Percentiles rank a stretch among this genome's conserved stretches.
These are phyloP conservation scores for Platycercus adscitus DNA, from an alignment of 2,113 vertebrate species.

Conservation along the genomic window DNA sequence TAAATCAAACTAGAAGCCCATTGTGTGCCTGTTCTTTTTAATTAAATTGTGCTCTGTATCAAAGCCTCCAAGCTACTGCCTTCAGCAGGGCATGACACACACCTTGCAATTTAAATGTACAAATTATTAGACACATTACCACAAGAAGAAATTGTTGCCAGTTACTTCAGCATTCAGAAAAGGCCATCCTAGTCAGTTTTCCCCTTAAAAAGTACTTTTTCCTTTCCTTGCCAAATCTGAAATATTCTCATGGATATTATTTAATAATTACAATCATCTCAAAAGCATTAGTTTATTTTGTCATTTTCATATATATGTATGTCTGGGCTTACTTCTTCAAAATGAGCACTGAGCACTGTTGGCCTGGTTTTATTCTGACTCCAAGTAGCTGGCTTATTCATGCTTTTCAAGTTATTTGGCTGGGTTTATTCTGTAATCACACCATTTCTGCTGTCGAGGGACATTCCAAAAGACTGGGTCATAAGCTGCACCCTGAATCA, in stretches of 20 bases:
- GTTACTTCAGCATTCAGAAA: not conserved
- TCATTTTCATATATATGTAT: not conserved
- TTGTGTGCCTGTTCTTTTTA: not conserved
- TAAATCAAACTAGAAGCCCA: not conserved
- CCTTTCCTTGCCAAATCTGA: not conserved
- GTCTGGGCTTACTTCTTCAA: not conserved
- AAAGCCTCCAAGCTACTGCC: not conserved
- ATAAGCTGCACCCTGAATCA: not conserved
- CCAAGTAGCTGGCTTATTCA: not conserved
- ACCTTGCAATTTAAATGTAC: not conserved
- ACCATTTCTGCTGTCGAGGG: constrained; percentile 34
- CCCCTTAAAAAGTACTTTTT: not conserved
- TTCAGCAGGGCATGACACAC: accelerated
- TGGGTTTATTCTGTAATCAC: not conserved
- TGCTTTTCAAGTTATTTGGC: not conserved
- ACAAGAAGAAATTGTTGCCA: not conserved
- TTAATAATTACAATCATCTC: not conserved
- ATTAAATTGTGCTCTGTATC: not conserved
- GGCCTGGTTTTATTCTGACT: not conserved
- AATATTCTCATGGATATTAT: not conserved
- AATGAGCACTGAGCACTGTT: not conserved
- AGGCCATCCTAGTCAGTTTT: not conserved
- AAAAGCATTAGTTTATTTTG: not conserved
- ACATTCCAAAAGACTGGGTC: not conserved
- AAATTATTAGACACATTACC: not conserved